Evolutionary conservation across 2,113 vertebrate species (phyloP).

Genomic region (Leucoraja erinaceus): DNA sequence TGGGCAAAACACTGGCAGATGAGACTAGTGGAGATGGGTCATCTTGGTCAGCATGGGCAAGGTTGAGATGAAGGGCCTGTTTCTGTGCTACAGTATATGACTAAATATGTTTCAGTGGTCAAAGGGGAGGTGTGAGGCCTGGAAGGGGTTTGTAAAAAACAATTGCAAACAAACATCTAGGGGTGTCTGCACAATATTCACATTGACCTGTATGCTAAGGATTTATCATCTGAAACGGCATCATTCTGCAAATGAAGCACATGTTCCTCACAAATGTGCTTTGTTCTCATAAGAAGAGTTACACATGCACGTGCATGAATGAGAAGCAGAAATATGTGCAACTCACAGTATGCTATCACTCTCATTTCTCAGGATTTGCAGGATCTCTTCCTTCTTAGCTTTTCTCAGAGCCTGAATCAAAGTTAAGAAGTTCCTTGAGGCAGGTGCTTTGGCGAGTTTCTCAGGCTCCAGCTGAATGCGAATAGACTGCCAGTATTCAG

Average conservation of each 20-base stretch:
- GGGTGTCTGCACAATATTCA: neutral
- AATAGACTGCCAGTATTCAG: slow-evolving; percentile 71
- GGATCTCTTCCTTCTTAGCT: slow-evolving; percentile 76
- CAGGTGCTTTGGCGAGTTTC: slow-evolving; percentile 69
- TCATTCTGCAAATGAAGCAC: neutral
- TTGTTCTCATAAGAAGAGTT: neutral
- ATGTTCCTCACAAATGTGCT: no score
- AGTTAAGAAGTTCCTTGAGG: slow-evolving; percentile 74
- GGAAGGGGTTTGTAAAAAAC: neutral
- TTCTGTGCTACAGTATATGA: no score
- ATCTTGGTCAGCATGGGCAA: no score
- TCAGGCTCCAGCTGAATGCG: slow-evolving; percentile 71
- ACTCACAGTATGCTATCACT: slow-evolving; percentile 80
- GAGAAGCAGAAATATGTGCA: neutral
- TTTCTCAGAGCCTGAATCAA: slow-evolving; percentile 79
- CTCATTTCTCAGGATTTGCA: slow-evolving; percentile 72
- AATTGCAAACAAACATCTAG: neutral
- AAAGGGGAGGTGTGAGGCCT: neutral
- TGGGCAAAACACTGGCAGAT: no score
- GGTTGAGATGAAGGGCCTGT: no score
- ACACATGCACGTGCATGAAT: neutral
- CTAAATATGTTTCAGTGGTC: neutral
- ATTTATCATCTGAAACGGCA: neutral
- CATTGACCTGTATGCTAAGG: neutral
- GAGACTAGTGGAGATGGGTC: no score